Evolutionary conservation across 2,113 vertebrate species (phyloP).

Genomic region (Coracopsis vasa): DNA sequence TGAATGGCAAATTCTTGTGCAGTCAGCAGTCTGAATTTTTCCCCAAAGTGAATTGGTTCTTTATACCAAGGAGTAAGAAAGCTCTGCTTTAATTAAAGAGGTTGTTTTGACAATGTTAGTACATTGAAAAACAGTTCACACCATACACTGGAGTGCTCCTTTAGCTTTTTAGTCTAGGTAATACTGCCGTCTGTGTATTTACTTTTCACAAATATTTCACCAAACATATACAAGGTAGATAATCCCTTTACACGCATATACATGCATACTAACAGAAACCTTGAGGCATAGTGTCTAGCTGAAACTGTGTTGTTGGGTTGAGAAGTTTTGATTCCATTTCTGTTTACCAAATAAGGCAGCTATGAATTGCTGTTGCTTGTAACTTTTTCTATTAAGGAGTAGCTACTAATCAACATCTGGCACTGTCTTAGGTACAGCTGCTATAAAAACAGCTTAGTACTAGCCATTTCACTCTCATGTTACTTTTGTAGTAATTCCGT

Average conservation of each 20-base stretch:
- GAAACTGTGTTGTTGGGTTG: background rate
- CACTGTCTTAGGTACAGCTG: background rate
- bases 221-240: background rate
- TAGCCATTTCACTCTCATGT: background rate
- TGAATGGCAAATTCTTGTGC: background rate
- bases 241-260: background rate
- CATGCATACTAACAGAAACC: background rate
- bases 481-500: background rate
- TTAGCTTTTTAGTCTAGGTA: background rate
- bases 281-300: background rate
- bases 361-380: background rate
- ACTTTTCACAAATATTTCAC: background rate
- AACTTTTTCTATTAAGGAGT: background rate
- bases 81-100: background rate
- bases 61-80: background rate
- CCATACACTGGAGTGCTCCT: background rate
- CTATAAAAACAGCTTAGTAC: background rate
- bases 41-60: background rate
- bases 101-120: background rate
- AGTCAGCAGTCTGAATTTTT: background rate
- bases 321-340: background rate
- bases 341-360: background rate
- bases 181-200: background rate
- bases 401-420: background rate
- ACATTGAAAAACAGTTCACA: background rate